Evolutionary conservation across 2,113 vertebrate genomes (phyloP), one percentile per base, ranked within the genome.

Genomic region (Pseudolaguvia tuberculata): DNA sequence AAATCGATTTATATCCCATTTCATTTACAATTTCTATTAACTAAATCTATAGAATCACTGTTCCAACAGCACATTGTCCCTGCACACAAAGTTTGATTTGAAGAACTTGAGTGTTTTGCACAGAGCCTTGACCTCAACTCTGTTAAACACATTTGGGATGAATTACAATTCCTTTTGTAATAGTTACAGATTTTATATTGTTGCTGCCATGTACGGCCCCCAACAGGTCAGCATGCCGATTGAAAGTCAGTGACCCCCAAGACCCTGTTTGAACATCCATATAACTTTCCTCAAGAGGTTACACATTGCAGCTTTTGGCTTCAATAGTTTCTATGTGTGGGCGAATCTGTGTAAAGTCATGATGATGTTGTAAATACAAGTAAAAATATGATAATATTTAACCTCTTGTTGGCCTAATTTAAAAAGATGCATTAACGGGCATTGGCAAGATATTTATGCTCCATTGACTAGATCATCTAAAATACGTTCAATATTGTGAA

Each of bases 231-330:
- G 59, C n/a, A 62, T 62, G 45, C 71, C 23, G 57, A 51, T 45
- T 52, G 58, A 71, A 71, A 56, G 57, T 35, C 27, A 29, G 3
- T 20, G 63, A 67, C 63, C 63, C 21, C 47, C 27, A 50, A 50
- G 10, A 67, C 47, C 45, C 45, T 11, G 55, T 12, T 8, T 42
- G 31, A 29, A 42, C 18, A 31, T 18, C 35, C 62, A n/a, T 59
- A 70, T 42, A 20, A 65, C 23, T 23, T 31, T 29, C 58, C 42
- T 72, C n/a, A 25, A 18, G 39, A 69, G 67, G 55, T 77, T 77
- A 76, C 63, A 77, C 62, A 76, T 74, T 45, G 9, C 65, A 70
- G 77, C 70, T 48, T 73, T 73, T 74, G 71, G 45, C 57, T 65
- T 50, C 31, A 21, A 8, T 45, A 18, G 14, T 2, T 4, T 2